phyloP scores from a whole-genome alignment of 2,113 vertebrate species.

The Tachysurus fulvidraco region DNA sequence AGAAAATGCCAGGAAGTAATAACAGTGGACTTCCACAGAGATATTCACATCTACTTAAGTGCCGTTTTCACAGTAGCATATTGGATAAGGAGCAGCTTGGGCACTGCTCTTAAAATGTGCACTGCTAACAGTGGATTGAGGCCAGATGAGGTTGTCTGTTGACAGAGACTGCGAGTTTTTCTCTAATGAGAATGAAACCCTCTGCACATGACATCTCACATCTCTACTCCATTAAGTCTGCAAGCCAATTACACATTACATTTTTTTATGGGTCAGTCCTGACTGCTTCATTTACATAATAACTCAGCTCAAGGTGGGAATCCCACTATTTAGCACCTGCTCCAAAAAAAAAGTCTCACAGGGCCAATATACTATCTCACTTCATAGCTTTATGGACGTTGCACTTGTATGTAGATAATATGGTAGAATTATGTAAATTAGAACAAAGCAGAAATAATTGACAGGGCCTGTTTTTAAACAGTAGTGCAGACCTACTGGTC shows the following conservation, averaged over 20 bases:
- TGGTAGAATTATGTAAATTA: not conserved
- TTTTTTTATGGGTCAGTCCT: conserved; percentile 51
- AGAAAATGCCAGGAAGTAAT: conserved; percentile 1
- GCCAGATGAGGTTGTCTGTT: conserved; percentile 40
- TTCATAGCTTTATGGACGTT: not conserved
- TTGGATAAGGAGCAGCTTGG: conserved; percentile 34
- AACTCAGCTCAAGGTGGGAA: conserved; percentile 41
- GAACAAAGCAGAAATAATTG: not conserved
- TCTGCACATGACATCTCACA: conserved; percentile 45
- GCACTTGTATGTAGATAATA: not conserved
- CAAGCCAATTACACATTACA: conserved; percentile 55
- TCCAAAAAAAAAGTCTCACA: conserved; percentile 8
- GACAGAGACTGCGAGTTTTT: conserved; percentile 37
- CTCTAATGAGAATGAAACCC: conserved; percentile 56
- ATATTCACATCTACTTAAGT: conserved; percentile 24
- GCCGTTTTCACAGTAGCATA: conserved; percentile 4
- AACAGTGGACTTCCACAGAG: not conserved
- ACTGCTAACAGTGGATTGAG: conserved; percentile 20
- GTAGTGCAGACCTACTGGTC: not conserved
- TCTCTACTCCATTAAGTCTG: conserved; percentile 56
- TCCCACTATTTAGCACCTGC: not conserved
- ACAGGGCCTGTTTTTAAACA: not conserved
- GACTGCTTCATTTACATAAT: conserved; percentile 54
- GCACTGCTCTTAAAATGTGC: conserved; percentile 17
- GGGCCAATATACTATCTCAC: conserved; percentile 10